phyloP scores from a whole-genome alignment of 2,797 vertebrate species.

The Novumbra hubbsi region DNA sequence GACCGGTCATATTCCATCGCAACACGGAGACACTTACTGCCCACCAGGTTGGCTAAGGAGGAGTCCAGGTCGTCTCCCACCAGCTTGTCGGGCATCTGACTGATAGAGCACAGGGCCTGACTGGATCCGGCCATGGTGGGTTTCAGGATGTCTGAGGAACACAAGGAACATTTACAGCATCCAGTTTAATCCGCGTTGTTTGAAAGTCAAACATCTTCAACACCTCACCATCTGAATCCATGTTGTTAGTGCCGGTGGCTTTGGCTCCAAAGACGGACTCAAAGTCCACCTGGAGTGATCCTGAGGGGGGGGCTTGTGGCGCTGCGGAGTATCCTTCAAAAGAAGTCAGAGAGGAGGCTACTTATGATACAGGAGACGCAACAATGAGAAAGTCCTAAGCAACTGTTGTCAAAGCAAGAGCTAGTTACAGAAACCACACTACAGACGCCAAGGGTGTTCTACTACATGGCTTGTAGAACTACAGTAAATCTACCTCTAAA shows the following conservation, averaged over 20 bases:
- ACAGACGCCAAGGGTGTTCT: neutral
- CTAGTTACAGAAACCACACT: neutral
- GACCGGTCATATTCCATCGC: neutral
- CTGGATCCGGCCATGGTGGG: conserved; percentile 91
- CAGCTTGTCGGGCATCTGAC: conserved; percentile 87
- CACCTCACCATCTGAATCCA: conserved; percentile 88
- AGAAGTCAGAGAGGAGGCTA: conserved; percentile 37
- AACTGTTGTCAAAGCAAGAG: neutral
- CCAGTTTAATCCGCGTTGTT: neutral
- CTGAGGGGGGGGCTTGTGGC: conserved; percentile 81
- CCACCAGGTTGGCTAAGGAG: conserved; percentile 96
- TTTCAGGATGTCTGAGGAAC: conserved; percentile 87
- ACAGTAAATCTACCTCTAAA: conserved; percentile 42
- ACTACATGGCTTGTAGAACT: neutral
- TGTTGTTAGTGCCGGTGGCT: conserved; percentile 81
- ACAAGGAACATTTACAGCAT: neutral
- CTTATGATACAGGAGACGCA: conserved; percentile 21
- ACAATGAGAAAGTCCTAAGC: neutral
- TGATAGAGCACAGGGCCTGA: conserved; percentile 78
- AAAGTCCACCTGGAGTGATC: conserved; percentile 97
- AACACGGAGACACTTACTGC: conserved; percentile 83
- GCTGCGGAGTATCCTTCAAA: conserved; percentile 85
- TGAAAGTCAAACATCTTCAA: neutral
- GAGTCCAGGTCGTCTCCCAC: conserved; percentile 98
- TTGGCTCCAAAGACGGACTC: conserved; percentile 99